These are phyloP conservation scores for Eupithecia vulgata DNA, from an alignment of 2,888 invertebrate species.

Conservation along the genomic window DNA sequence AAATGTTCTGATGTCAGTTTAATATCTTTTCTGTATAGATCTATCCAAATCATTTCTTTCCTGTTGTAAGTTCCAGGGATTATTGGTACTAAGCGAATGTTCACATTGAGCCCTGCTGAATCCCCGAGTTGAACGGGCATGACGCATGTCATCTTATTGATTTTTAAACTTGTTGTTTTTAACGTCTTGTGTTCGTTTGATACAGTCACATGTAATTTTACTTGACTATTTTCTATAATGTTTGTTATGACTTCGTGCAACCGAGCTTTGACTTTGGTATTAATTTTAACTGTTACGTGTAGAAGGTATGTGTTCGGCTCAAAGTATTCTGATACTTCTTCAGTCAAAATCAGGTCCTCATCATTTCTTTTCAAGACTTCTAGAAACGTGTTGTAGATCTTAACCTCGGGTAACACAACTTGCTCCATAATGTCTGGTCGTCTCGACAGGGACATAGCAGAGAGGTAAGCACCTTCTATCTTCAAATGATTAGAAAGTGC, in stretches of 20 bases:
- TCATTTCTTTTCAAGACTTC: constrained; percentile 56
- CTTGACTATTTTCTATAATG: constrained; percentile 37
- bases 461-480: constrained; percentile 63
- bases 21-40: constrained; percentile 59
- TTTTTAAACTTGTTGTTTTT: constrained; percentile 62
- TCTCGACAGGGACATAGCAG: constrained; percentile 66
- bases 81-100: constrained; percentile 60
- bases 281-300: constrained; percentile 53
- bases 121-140: constrained; percentile 55
- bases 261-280: background rate
- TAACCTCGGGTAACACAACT: constrained; percentile 53
- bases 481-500: constrained; percentile 54
- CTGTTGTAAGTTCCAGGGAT: constrained; percentile 63
- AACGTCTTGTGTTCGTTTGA: constrained; percentile 51
- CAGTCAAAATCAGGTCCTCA: constrained; percentile 56
- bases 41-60: constrained; percentile 61
- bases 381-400: constrained; percentile 64
- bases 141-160: constrained; percentile 58
- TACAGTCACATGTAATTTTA: constrained; percentile 62
- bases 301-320: constrained; percentile 54
- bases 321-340: constrained; percentile 62
- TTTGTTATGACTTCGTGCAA: constrained; percentile 48
- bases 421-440: constrained; percentile 66
- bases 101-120: constrained; percentile 52
- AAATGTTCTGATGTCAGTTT: constrained; percentile 65